Conservation (phyloP, 2,888 invertebrate genomes). For the Ochropleura leucogaster region DNA sequence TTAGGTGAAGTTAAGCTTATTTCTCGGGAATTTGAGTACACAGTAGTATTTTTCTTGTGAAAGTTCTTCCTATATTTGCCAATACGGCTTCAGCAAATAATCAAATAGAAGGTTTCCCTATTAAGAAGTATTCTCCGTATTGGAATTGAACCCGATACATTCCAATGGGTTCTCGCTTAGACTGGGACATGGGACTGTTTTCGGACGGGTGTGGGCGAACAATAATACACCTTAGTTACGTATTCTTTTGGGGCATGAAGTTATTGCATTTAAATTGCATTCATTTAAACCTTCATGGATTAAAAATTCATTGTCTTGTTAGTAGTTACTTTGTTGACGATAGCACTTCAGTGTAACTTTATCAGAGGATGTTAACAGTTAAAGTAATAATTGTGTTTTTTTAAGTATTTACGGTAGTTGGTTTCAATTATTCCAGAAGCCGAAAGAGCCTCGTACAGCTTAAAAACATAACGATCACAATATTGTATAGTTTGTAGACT, state of each 20-base stretch:
- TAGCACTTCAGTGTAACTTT: neutral
- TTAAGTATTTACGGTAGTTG: neutral
- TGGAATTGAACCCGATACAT: slow-evolving; percentile 28
- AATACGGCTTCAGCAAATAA: neutral
- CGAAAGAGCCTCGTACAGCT: neutral
- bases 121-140: slow-evolving; percentile 23
- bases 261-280: slow-evolving; percentile 38
- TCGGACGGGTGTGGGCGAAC: slow-evolving; percentile 15
- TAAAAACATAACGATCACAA: neutral
- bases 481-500: neutral
- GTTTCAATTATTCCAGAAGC: neutral
- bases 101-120: slow-evolving; percentile 28
- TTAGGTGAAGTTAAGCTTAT: neutral
- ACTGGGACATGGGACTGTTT: slow-evolving; percentile 23
- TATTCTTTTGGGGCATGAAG: slow-evolving; percentile 18
- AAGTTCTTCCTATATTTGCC: neutral
- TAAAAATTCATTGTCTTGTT: neutral
- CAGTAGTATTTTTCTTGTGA: too few relatives aligned
- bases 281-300: neutral
- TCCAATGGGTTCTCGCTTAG: slow-evolving; percentile 5
- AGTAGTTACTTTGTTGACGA: neutral
- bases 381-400: too few relatives aligned
- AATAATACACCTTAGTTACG: slow-evolving; percentile 41
- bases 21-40: too few relatives aligned
- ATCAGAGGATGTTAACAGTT: neutral